These are phyloP conservation scores for Melospiza melodia DNA, from an alignment of 2,113 vertebrate genomes.

Conservation along the genomic window DNA sequence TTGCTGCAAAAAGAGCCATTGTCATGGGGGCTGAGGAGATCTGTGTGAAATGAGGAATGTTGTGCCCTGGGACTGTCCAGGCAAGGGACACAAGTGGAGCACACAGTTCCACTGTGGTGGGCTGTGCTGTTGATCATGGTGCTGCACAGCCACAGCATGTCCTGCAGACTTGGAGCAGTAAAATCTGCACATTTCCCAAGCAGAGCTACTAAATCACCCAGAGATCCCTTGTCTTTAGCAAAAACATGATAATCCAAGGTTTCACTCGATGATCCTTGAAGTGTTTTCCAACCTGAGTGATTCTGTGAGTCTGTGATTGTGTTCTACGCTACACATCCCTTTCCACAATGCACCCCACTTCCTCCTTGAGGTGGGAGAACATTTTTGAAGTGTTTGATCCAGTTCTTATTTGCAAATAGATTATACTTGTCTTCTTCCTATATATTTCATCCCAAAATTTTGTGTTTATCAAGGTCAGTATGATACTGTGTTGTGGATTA, in stretches of 20 bases:
- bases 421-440: not conserved
- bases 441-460: not conserved
- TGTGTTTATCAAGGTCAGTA: not conserved
- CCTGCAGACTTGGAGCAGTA: not conserved
- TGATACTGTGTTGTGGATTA: not conserved
- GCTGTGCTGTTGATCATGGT: not conserved
- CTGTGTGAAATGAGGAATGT: not conserved
- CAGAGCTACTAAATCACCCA: not conserved
- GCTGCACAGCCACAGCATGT: not conserved
- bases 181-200: not conserved
- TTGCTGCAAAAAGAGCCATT: not conserved
- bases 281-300: not conserved
- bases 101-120: not conserved
- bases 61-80: not conserved
- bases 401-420: not conserved
- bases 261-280: not conserved
- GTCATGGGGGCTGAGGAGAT: not conserved
- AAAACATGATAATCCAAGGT: not conserved
- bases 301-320: not conserved
- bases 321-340: not conserved
- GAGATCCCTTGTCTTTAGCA: not conserved
- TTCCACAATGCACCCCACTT: rapidly evolving
- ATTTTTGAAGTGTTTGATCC: not conserved
- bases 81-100: not conserved
- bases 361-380: not conserved